Conservation (phyloP, 1,140 invertebrate genomes). For the Tyrophagus putrescentiae region DNA sequence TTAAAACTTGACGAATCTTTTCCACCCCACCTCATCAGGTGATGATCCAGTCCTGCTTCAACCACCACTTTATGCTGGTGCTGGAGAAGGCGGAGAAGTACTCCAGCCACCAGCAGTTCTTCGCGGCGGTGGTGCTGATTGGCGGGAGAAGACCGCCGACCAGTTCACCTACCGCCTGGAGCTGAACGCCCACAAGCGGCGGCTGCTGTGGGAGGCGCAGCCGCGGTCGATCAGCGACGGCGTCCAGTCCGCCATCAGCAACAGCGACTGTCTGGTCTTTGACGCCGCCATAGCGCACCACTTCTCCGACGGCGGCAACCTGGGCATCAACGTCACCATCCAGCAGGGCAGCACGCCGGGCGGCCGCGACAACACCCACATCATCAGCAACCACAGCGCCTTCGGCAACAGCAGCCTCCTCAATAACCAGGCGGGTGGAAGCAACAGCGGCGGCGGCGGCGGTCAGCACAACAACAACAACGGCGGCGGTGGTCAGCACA, state of each 20-base stretch:
- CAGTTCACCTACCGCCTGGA: conserved; percentile 94
- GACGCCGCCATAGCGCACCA: conserved; percentile 94
- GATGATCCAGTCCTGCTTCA: conserved; percentile 99
- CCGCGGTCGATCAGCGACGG: conserved; percentile 96
- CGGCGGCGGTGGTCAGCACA: too few relatives aligned
- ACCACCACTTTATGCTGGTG: conserved; percentile 97
- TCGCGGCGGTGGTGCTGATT: conserved; percentile 97
- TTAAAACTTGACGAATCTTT: too few relatives aligned
- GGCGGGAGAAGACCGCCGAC: conserved; percentile 94
- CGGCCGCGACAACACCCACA: too few relatives aligned
- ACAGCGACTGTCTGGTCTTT: conserved; percentile 96
- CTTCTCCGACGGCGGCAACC: conserved; percentile 97
- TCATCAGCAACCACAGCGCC: too few relatives aligned
- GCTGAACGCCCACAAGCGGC: conserved; percentile 77
- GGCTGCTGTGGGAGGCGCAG: conserved; percentile 97
- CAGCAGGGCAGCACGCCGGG: too few relatives aligned
- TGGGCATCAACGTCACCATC: conserved; percentile 99
- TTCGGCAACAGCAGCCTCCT: too few relatives aligned
- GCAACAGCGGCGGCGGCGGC: too few relatives aligned
- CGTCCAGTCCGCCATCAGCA: conserved; percentile 91
- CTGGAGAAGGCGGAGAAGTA: conserved; percentile 97
- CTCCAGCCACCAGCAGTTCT: conserved; percentile 95
- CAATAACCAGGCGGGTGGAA: too few relatives aligned
- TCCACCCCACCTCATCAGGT: too few relatives aligned
- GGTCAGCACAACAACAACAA: too few relatives aligned